Evolutionary conservation across 2,888 invertebrate species (phyloP).

Genomic region (Agriopis leucophaearia): DNA sequence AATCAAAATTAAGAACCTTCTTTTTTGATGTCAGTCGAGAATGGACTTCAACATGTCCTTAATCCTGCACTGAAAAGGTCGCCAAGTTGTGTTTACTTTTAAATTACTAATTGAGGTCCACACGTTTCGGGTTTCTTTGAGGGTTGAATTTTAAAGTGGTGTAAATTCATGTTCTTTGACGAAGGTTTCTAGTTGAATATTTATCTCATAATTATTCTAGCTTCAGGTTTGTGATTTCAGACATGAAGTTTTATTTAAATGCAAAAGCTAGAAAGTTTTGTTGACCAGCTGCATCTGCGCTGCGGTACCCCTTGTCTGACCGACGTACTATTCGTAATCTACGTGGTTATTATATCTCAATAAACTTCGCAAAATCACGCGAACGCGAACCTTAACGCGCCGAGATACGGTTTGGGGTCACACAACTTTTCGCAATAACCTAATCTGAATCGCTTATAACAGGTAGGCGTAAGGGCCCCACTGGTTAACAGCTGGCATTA

Average conservation of each 20-base stretch:
- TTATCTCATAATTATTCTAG: conserved; percentile 14
- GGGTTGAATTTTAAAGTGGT: conserved; percentile 31
- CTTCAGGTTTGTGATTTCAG: background rate
- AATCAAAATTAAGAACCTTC: too few species aligned
- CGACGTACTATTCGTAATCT: too few species aligned
- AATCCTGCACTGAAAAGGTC: conserved; percentile 17
- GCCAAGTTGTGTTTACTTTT: conserved; percentile 33
- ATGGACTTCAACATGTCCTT: background rate
- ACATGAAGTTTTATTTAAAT: background rate
- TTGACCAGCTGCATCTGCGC: background rate
- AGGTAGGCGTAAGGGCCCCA: too few species aligned
- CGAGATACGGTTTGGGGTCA: too few species aligned
- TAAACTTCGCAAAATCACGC: too few species aligned
- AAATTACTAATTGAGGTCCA: conserved; percentile 39
- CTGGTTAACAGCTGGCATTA: too few species aligned
- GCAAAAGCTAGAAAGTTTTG: background rate
- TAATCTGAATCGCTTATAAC: too few species aligned
- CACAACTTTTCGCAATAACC: too few species aligned
- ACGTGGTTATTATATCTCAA: too few species aligned
- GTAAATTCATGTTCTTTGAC: conserved; percentile 18
- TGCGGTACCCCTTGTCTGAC: too few species aligned
- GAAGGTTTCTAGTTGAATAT: conserved; percentile 16
- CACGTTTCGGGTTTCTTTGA: conserved; percentile 29
- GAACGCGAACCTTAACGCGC: too few species aligned
- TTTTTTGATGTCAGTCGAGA: too few species aligned